phyloP scores from a whole-genome alignment of 2,797 vertebrate species.

The Otolemur crassicaudatus region DNA sequence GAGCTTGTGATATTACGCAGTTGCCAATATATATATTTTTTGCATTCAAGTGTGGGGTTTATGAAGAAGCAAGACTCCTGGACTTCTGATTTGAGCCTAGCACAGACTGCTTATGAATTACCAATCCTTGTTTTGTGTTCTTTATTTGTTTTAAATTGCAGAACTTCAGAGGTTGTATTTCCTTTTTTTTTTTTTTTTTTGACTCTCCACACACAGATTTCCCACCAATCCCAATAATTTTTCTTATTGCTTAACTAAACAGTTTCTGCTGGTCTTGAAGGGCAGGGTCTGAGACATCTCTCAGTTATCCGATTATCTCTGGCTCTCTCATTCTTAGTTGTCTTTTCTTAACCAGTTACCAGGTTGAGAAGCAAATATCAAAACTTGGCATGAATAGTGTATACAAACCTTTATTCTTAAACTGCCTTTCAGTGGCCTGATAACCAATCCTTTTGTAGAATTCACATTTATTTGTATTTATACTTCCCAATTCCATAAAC shows the following conservation, averaged over 20 bases:
- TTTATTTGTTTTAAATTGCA: background rate
- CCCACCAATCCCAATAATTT: background rate
- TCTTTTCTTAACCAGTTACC: background rate
- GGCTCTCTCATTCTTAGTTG: background rate
- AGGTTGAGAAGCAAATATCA: background rate
- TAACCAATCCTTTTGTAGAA: background rate
- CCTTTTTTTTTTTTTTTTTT: background rate
- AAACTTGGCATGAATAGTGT: background rate
- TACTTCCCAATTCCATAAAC: background rate
- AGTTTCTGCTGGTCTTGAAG: background rate
- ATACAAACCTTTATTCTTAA: background rate
- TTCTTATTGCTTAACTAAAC: background rate
- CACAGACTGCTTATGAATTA: background rate
- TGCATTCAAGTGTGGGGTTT: background rate
- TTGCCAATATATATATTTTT: background rate
- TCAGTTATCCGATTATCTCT: background rate
- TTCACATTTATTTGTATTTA: background rate
- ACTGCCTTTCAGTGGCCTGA: background rate
- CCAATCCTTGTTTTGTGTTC: background rate
- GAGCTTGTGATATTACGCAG: background rate
- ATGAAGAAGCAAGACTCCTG: background rate
- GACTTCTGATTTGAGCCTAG: background rate
- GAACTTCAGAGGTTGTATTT: background rate
- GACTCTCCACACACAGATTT: background rate
- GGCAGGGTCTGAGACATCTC: background rate